These are phyloP conservation scores for Daboia siamensis DNA, from an alignment of 2,113 vertebrate genomes.

Conservation along the genomic window DNA sequence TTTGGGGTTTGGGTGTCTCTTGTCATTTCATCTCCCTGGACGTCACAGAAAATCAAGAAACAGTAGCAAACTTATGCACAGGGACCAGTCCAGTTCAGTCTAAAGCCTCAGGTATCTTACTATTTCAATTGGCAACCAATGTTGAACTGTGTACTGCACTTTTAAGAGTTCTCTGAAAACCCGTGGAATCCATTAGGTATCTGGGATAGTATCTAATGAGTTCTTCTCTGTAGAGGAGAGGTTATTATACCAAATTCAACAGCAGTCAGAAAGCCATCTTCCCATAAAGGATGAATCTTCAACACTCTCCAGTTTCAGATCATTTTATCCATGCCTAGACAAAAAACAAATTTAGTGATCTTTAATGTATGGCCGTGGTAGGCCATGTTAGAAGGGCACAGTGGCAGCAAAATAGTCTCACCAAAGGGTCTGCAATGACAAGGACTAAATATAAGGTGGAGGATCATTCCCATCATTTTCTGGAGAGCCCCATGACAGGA, in stretches of 20 bases:
- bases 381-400: not conserved
- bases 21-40: too few species aligned
- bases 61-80: not conserved
- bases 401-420: not conserved
- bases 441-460: not conserved
- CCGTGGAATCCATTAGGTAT: not conserved
- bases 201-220: not conserved
- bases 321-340: not conserved
- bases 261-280: not conserved
- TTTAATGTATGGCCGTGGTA: not conserved
- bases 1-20: too few species aligned
- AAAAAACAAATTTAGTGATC: not conserved
- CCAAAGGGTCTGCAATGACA: not conserved
- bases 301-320: not conserved
- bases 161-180: not conserved
- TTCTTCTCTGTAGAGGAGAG: not conserved
- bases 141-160: not conserved
- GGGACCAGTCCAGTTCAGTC: not conserved
- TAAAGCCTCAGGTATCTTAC: too few species aligned
- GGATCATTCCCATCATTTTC: not conserved
- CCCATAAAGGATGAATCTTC: not conserved
- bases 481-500: not conserved
- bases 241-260: not conserved
- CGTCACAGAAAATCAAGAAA: not conserved
- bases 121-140: not conserved